Percentiles rank a stretch among this genome's conserved stretches.
Conservation (phyloP, 2,113 vertebrate genomes). For the Antigone vipio region DNA sequence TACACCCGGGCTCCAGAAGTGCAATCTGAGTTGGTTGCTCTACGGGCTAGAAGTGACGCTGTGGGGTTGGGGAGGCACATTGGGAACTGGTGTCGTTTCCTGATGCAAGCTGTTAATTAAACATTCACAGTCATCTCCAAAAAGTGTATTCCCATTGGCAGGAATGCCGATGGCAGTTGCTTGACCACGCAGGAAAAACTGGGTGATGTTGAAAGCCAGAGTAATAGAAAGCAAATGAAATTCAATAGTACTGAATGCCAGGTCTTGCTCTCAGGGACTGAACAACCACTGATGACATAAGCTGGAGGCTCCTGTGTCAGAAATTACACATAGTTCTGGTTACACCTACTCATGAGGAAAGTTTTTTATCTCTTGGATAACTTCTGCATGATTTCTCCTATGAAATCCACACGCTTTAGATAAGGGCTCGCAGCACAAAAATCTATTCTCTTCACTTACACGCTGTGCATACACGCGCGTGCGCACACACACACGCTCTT, state of each 20-base stretch:
- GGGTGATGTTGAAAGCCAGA: not conserved
- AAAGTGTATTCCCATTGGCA: not conserved
- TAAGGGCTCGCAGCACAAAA: not conserved
- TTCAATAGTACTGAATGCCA: not conserved
- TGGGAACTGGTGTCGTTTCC: not conserved
- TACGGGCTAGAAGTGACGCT: not conserved
- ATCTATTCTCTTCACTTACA: not conserved
- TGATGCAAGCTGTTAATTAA: not conserved
- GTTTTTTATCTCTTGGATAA: not conserved
- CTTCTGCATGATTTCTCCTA: not conserved
- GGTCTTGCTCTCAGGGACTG: not conserved
- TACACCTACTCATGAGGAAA: not conserved
- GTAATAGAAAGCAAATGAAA: not conserved
- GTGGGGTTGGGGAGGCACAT: not conserved
- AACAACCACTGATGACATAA: not conserved
- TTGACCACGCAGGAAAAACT: not conserved
- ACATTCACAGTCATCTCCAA: not conserved
- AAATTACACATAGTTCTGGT: not conserved
- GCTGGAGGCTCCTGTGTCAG: not conserved
- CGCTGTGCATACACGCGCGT: too few relatives aligned
- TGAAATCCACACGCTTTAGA: not conserved
- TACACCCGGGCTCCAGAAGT: not conserved
- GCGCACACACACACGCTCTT: too few relatives aligned
- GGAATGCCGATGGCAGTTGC: not conserved
- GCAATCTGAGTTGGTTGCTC: not conserved